Base-by-base conservation (phyloP, 2,888 invertebrate species). In the Epirrhoe alternata region DNA sequence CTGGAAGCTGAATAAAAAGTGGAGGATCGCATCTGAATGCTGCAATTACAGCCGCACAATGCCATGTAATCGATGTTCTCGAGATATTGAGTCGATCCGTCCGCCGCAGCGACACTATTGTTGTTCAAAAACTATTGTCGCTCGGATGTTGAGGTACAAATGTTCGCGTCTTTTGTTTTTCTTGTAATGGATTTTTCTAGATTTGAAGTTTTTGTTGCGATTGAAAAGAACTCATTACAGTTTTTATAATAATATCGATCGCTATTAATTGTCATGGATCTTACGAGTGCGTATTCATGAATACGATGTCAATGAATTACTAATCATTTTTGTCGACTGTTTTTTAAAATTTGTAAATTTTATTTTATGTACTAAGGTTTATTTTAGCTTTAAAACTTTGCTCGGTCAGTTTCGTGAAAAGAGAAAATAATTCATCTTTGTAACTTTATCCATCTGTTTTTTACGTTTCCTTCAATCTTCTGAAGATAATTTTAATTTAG, bases 1-100 rank as follows among this genome's bases (percentile, higher is more conserved):
- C n/a, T 59, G 38, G 24, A 45, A 38, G 16, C 54, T 51, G 16
- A 54, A 52, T 61, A 45, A 56, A 57, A 58, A 58, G 12, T 58
- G 14, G 61, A 49, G 14, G 53, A 53, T 47, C 60, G 59, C 54
- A 61, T 67, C 63, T 66, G 61, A 64, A 70, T 67, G 49, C 67
- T 53, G 70, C 67, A 68, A 73, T 73, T 71, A 73, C 66, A 57
- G 45, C 54, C 30, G 56, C 64, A 73, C 70, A 73, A 73, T 71
- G 61, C 58, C 7, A 38, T 64, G 69, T 69, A 68, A 73, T 71
- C 73, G 66, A 71, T 70, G 69, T 55, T 66, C 64, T 65, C 66
- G 64, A 69, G 68, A 56, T 66, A 47, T 58, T 57, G 59, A 66
- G 52, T 69, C 68, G 61, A 68, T 70, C 71, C 66, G 73, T 68